These are phyloP conservation scores for Ctenodactylus gundi DNA, from an alignment of 2,113 vertebrate genomes.

Conservation along the genomic window DNA sequence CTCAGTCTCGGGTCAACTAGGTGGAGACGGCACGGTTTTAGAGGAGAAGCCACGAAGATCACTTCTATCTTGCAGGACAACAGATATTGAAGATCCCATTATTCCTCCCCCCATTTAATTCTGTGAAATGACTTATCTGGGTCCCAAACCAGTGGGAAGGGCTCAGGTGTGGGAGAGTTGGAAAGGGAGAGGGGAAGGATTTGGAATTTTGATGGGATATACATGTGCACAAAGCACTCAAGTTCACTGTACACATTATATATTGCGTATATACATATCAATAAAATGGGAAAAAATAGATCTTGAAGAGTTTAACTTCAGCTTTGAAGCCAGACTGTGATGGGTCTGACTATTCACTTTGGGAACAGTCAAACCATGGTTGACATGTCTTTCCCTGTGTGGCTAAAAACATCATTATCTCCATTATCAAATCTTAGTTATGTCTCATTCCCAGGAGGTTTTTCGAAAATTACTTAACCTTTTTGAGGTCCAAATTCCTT, in stretches of 20 bases:
- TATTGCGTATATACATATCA: too few relatives aligned
- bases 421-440: neutral
- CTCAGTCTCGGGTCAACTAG: neutral
- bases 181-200: too few relatives aligned
- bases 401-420: neutral
- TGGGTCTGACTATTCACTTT: neutral
- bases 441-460: neutral
- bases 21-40: neutral
- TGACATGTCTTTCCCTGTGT: neutral
- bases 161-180: too few relatives aligned
- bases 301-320: neutral
- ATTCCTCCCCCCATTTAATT: too few relatives aligned
- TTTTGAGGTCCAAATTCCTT: neutral
- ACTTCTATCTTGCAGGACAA: neutral
- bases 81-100: neutral
- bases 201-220: too few relatives aligned
- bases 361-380: too few relatives aligned
- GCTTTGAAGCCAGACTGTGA: neutral
- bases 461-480: neutral
- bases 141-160: too few relatives aligned
- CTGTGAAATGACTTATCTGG: too few relatives aligned
- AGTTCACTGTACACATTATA: too few relatives aligned
- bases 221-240: too few relatives aligned
- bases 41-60: neutral
- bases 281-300: too few relatives aligned